Percentiles rank a stretch among this genome's conserved stretches.
Evolutionary conservation across 2,888 invertebrate species (phyloP).

Genomic region (Julus scanicus): DNA sequence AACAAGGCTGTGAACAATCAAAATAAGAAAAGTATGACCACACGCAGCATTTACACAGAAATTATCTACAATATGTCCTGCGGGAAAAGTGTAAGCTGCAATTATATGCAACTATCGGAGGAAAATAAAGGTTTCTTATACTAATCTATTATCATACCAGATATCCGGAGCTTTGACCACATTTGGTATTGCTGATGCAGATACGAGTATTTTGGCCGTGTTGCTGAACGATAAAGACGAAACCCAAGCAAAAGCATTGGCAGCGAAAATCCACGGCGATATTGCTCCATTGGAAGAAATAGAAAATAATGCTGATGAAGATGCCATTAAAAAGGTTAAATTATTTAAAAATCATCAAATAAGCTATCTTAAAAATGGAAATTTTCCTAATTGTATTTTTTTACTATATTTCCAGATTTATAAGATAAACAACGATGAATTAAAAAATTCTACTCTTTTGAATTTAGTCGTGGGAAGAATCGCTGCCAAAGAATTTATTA

Average conservation of each 20-base stretch:
- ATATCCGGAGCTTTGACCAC: constrained; percentile 48
- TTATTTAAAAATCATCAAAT: background rate
- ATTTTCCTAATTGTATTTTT: background rate
- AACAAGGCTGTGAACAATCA: constrained; percentile 40
- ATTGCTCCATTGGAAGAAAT: constrained; percentile 24
- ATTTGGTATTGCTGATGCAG: constrained; percentile 50
- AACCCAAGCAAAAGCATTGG: background rate
- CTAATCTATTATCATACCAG: background rate
- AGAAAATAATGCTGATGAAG: background rate
- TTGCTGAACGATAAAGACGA: constrained; percentile 48
- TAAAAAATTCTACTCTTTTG: constrained; percentile 1
- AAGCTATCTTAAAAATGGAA: background rate
- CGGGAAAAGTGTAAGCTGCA: constrained; percentile 40
- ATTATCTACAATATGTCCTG: constrained; percentile 54
- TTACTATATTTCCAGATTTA: constrained; percentile 38
- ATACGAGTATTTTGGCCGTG: constrained; percentile 48
- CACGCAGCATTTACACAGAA: constrained; percentile 53
- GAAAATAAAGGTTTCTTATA: background rate
- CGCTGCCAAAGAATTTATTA: constrained; percentile 51
- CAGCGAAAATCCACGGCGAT: constrained; percentile 1
- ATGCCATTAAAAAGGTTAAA: constrained; percentile 46
- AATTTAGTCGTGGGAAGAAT: constrained; percentile 48
- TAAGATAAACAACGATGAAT: constrained; percentile 46
- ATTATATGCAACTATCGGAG: background rate
- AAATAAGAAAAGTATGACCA: constrained; percentile 37